phyloP scores from a whole-genome alignment of 2,113 vertebrate genomes.

The Rhabdornis inornatus region DNA sequence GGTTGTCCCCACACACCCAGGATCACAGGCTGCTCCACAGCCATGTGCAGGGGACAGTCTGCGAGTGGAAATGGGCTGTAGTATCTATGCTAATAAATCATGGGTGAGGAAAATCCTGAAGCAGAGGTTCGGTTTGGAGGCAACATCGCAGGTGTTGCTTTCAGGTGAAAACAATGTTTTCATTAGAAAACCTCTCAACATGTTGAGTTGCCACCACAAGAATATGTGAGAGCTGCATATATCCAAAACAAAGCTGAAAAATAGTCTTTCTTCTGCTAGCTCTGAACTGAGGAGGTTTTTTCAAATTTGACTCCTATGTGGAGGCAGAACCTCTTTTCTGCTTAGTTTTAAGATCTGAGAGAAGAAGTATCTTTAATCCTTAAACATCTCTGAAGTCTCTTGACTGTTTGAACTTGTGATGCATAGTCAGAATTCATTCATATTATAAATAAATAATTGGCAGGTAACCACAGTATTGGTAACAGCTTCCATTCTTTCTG shows the following conservation, averaged over 20 bases:
- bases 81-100: not conserved
- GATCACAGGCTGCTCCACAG: not conserved
- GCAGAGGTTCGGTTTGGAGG: not conserved
- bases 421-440: not conserved
- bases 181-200: not conserved
- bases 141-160: not conserved
- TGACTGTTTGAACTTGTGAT: not conserved
- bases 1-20: fast-evolving
- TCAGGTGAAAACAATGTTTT: not conserved
- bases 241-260: not conserved
- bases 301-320: not conserved
- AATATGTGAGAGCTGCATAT: not conserved
- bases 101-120: not conserved
- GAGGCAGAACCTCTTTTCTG: not conserved
- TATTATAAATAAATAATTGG: not conserved
- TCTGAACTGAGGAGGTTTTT: not conserved
- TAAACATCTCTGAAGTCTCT: not conserved
- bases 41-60: fast-evolving
- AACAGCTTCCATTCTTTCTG: not conserved
- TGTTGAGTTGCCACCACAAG: not conserved
- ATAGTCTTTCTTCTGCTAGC: not conserved
- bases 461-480: not conserved
- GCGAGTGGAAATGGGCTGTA: too few species aligned
- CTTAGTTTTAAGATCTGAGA: not conserved
- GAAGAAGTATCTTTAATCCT: not conserved